Evolutionary conservation across 2,797 vertebrate species (phyloP).

Genomic region (Ficedula albicollis): DNA sequence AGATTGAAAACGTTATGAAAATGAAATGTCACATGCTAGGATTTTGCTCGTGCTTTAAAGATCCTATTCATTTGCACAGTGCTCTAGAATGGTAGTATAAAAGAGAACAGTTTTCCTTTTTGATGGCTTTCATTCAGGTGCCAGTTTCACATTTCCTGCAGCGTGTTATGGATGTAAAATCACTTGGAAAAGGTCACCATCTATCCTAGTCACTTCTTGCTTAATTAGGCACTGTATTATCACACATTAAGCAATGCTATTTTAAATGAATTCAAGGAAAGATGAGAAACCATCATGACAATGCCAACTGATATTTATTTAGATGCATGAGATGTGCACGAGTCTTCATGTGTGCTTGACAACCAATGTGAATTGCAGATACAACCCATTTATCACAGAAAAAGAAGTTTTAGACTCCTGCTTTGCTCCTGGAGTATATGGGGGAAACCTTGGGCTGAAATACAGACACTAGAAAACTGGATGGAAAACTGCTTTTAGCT

Average conservation of each 20-base stretch:
- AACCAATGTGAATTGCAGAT: neutral
- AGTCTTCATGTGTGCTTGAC: neutral
- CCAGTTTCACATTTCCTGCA: neutral
- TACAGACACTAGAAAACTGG: neutral
- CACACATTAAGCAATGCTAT: neutral
- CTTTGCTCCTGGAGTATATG: neutral
- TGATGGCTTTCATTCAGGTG: neutral
- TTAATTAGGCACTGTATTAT: neutral
- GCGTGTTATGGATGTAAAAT: neutral
- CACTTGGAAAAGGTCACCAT: constrained; percentile 30
- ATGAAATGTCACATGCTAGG: neutral
- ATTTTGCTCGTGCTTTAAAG: neutral
- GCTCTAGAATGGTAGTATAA: neutral
- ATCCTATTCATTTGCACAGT: neutral
- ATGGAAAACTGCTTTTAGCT: neutral
- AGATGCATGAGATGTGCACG: neutral
- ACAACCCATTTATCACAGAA: neutral
- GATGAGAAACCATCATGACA: neutral
- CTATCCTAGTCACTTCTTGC: neutral
- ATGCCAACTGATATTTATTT: neutral
- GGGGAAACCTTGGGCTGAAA: neutral
- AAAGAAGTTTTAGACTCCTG: neutral
- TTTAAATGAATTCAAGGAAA: neutral
- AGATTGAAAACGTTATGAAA: constrained; percentile 33
- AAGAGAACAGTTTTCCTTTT: neutral